phyloP scores from a whole-genome alignment of 2,888 invertebrate genomes.

The Napeogenes inachia region DNA sequence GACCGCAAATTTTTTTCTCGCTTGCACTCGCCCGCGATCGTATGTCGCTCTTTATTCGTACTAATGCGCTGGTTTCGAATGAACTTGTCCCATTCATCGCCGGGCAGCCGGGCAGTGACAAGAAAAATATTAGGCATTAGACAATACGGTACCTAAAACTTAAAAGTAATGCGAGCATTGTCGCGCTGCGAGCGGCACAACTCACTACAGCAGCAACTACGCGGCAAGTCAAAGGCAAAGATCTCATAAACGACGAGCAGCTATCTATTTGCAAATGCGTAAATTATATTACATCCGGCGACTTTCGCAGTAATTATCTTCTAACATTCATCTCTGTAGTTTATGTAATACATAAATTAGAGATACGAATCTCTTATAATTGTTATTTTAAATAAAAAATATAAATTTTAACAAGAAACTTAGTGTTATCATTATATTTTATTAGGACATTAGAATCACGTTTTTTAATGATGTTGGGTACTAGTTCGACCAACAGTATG shows the following conservation, averaged over 20 bases:
- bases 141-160: conserved; percentile 55
- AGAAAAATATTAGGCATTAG: conserved; percentile 45
- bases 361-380: neutral
- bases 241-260: conserved; percentile 30
- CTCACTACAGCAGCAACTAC: conserved; percentile 8
- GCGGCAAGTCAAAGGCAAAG: conserved; percentile 25
- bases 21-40: conserved; percentile 35
- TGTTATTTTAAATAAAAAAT: too few relatives aligned
- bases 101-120: conserved; percentile 37
- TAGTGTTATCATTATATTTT: too few relatives aligned
- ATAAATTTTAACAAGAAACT: too few relatives aligned
- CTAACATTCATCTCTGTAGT: neutral
- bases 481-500: too few relatives aligned
- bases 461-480: too few relatives aligned
- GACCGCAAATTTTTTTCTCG: conserved; percentile 37
- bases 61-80: conserved; percentile 49
- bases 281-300: conserved; percentile 24
- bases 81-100: conserved; percentile 69
- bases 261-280: conserved; percentile 25
- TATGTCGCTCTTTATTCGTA: conserved; percentile 36
- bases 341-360: neutral
- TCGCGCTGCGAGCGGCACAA: conserved; percentile 47
- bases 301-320: conserved; percentile 13
- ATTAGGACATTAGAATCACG: too few relatives aligned
- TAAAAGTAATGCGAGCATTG: conserved; percentile 45